phyloP scores from a whole-genome alignment of 2,888 invertebrate genomes.

The Geotrupes spiniger region DNA sequence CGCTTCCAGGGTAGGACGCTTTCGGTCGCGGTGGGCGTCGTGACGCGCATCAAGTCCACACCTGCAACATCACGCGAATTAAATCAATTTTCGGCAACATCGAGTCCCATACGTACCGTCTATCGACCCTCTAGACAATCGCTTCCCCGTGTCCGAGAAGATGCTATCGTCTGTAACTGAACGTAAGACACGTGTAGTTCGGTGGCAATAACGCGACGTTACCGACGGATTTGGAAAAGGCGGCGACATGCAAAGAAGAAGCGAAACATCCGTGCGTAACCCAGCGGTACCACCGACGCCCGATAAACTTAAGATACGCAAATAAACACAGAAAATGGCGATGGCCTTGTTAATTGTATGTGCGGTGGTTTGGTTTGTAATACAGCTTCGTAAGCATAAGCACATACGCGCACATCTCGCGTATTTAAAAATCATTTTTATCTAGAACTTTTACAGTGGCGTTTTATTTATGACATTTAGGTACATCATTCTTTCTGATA shows the following conservation, averaged over 20 bases:
- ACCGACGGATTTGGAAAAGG: too few species aligned
- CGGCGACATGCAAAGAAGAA: slow-evolving; percentile 5
- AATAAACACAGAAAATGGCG: too few species aligned
- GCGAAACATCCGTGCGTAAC: not conserved
- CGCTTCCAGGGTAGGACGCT: slow-evolving; percentile 92
- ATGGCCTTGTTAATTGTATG: too few species aligned
- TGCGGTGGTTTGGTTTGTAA: too few species aligned
- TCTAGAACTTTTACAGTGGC: too few species aligned
- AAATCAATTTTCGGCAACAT: not conserved
- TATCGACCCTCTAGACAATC: slow-evolving; percentile 50
- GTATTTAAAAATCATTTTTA: too few species aligned
- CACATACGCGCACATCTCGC: too few species aligned
- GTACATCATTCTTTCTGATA: too few species aligned
- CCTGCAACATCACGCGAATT: slow-evolving; percentile 45
- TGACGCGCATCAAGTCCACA: slow-evolving; percentile 70
- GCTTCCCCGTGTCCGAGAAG: slow-evolving; percentile 49
- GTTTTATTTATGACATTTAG: too few species aligned
- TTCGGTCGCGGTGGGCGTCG: slow-evolving; percentile 86
- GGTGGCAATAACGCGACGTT: not conserved
- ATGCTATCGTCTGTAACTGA: slow-evolving; percentile 53
- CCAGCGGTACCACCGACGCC: too few species aligned
- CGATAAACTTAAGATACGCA: too few species aligned
- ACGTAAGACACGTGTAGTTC: slow-evolving; percentile 28
- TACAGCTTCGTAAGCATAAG: too few species aligned
- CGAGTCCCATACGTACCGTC: slow-evolving; percentile 46